Base-by-base conservation (phyloP, 2,888 invertebrate genomes). In the Dione juno region DNA sequence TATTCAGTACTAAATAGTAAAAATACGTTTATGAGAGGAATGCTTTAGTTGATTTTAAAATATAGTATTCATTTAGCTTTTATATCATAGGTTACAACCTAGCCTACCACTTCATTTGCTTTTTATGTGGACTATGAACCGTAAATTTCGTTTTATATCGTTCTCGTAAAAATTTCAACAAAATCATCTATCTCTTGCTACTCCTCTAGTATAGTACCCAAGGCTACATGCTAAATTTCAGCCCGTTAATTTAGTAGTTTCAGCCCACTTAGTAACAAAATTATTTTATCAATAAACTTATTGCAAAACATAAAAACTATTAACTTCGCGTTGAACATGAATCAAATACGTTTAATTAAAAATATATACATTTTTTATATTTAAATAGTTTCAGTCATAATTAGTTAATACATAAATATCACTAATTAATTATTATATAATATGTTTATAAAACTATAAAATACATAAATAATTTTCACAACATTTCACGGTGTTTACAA, bases 401-500 rank as follows among this genome's bases (percentile, higher is more conserved):
- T 37, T 8, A 37, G 37, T 6, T 37, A 3, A 6, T 37, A 37
- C 8, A 37, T 37, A 37, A 37, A 37, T 3, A 28, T 61, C 28
- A 35, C 45, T 21, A 0, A n/a, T 3, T 16, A 45, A 28, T 41
- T 43, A 13, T 9, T 59, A 9, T 41, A 14, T 35, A 21, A 41
- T 14, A 13, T 19, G 10, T 21, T 43, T 43, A 13, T 57, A n/a
- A 59, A 21, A 9, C 11, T n/a, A 14, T 35, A n/a, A n/a, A n/a
- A n/a, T n/a, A n/a, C n/a, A n/a, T n/a, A 14, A 35, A n/a, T 1
- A 7, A 45, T n/a, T 40, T 61, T 35, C 45, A 61, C 61, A 13
- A 9, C 19, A n/a, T 54, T 16, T 59, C 21, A 45, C 19, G 1
- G 8, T 63, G 71, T 72, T 72, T 66, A 66, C 69, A 72, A 66